Conservation (phyloP, 2,113 vertebrate species). For the Pipa parva region DNA sequence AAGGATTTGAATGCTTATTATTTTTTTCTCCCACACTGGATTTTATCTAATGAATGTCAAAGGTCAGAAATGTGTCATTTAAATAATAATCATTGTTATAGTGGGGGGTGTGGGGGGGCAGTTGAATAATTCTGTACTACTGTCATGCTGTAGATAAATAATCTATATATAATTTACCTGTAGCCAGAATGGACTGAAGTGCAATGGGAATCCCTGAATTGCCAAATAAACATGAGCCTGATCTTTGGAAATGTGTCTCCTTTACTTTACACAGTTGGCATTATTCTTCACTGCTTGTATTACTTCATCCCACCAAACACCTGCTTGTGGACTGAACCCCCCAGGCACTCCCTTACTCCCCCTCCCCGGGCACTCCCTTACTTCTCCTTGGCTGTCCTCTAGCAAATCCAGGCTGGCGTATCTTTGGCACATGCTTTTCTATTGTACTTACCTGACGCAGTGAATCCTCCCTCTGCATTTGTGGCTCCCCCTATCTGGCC, state of each 20-base stretch:
- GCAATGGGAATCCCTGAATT: conserved; percentile 56
- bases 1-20: conserved; percentile 54
- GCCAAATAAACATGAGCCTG: conserved; percentile 52
- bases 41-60: conserved; percentile 66
- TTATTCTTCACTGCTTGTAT: too few relatives aligned
- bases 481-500: too few relatives aligned
- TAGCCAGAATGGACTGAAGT: conserved; percentile 70
- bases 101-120: conserved; percentile 53
- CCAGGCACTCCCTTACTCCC: too few relatives aligned
- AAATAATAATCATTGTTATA: conserved; percentile 37
- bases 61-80: conserved; percentile 49
- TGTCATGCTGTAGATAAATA: conserved; percentile 61
- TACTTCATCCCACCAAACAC: too few relatives aligned
- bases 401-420: too few relatives aligned
- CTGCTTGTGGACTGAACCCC: too few relatives aligned
- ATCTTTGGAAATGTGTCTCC: conserved; percentile 35
- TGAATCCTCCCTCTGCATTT: too few relatives aligned
- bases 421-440: too few relatives aligned
- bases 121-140: conserved; percentile 64
- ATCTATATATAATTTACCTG: conserved; percentile 56
- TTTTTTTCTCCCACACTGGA: conserved; percentile 83
- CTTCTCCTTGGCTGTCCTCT: too few relatives aligned
- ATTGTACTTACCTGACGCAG: too few relatives aligned
- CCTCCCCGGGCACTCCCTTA: too few relatives aligned
- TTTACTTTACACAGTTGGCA: too few relatives aligned